These are phyloP conservation scores for Eucera pruinosa DNA, from an alignment of 2,888 invertebrate genomes.

Conservation along the genomic window DNA sequence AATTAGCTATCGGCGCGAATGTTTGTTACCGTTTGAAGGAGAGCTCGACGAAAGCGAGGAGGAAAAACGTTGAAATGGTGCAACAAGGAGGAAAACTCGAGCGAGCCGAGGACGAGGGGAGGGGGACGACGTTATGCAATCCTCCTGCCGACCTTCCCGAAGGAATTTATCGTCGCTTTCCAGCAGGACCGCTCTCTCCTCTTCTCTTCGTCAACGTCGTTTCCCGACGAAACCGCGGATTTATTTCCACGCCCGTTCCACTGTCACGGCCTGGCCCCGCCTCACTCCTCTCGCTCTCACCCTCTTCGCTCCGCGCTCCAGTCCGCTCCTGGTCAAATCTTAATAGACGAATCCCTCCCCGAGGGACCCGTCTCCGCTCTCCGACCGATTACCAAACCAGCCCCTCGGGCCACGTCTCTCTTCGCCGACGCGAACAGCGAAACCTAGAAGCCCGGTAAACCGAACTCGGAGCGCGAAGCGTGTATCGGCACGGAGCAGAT, in stretches of 20 bases:
- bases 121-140: conserved; percentile 68
- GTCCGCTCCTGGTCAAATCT: neutral
- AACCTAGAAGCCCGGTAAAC: no score
- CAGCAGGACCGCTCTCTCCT: conserved; percentile 18
- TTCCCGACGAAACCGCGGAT: conserved; percentile 9
- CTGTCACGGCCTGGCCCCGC: conserved; percentile 37
- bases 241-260: conserved; percentile 10
- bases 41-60: conserved; percentile 9
- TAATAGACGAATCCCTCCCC: neutral
- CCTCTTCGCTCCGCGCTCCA: neutral
- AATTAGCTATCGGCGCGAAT: conserved; percentile 59
- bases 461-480: no score
- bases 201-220: neutral
- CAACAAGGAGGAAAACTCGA: conserved; percentile 17
- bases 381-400: no score
- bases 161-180: conserved; percentile 64
- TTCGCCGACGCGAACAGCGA: no score
- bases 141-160: conserved; percentile 67
- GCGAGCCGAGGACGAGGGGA: conserved; percentile 13
- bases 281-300: neutral
- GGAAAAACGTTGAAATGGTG: conserved; percentile 31
- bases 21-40: conserved; percentile 52
- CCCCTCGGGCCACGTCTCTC: no score
- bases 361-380: no score
- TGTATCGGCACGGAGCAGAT: neutral